Base-by-base conservation (phyloP, 2,888 invertebrate genomes). In the Pseudococcus longispinus region DNA sequence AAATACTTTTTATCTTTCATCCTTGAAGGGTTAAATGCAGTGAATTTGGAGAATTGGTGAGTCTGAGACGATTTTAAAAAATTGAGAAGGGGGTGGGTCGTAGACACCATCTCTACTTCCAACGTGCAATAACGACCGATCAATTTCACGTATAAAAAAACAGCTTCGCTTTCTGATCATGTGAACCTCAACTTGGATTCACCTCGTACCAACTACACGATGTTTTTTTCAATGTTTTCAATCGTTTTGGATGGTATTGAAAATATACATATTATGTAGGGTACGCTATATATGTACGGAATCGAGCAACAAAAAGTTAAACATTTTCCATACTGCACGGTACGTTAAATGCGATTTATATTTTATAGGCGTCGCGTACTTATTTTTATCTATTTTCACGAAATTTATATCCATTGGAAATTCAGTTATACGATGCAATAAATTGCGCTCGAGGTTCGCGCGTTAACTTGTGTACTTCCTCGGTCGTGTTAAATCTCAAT, bases 281-380 rank as follows among this genome's bases (percentile, higher is more conserved):
- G 15, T 23, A 60, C 60, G 13, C 20, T 55, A 55, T 37, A 55
- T 51, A 46, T 51, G 9, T 13, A 11, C 6, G 51, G n/a, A 23
- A 23, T 60, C 23, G 60, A 23, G 13, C 23, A 23, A 60, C 60
- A 60, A 60, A 60, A 60, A 60, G 60, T 60, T 11, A 60, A 60
- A 60, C 60, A 60, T 60, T 60, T 60, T 60, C 60, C 60, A 60
- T 60, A 60, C 60, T 80, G 29, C 77, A 80, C 77, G 77, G 42
- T 37, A 80, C 37, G 77, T 42, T 37, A 42, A 80, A 80, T 29
- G 77, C 77, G 77, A 80, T 80, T 80, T 80, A 42, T 80, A 80
- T 80, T 80, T 80, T 80, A 80, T 80, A 80, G 77, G 77, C 77
- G 37, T 80, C 77, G 77, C 42, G 77, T 20, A 80, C 77, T 80